Conservation (phyloP, 92 coral and sea anemone species). For the Scolanthus callimorphus region DNA sequence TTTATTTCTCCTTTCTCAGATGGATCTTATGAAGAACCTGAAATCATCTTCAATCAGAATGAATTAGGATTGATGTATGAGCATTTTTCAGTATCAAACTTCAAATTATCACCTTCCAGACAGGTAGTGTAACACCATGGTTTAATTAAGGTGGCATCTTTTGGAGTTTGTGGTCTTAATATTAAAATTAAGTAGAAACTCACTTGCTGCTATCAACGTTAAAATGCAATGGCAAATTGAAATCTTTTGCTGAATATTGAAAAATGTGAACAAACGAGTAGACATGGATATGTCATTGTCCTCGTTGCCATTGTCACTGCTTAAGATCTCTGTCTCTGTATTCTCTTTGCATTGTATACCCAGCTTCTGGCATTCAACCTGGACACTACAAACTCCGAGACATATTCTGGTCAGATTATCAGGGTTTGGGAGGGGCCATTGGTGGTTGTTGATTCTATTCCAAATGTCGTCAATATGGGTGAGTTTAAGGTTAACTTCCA, state of each 20-base stretch:
- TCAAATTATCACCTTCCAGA: slow-evolving; percentile 89
- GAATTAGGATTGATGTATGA: slow-evolving; percentile 61
- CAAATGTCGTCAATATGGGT: slow-evolving; percentile 84
- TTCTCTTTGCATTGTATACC: too few species aligned
- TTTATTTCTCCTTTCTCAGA: slow-evolving; percentile 24
- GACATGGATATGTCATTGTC: too few species aligned
- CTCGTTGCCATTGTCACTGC: too few species aligned
- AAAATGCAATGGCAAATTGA: too few species aligned
- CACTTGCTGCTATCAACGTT: too few species aligned
- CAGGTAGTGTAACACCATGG: too few species aligned
- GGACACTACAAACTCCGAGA: slow-evolving; percentile 76
- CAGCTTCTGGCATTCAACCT: slow-evolving; percentile 76
- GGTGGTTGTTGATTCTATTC: slow-evolving; percentile 69
- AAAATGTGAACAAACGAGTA: too few species aligned
- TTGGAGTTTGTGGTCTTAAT: too few species aligned
- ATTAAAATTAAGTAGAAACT: too few species aligned
- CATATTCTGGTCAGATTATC: slow-evolving; percentile 64
- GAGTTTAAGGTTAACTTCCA: slow-evolving; percentile 12
- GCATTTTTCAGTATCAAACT: slow-evolving; percentile 57
- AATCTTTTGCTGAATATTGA: too few species aligned
- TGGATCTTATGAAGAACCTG: slow-evolving; percentile 66
- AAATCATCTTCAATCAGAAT: slow-evolving; percentile 77
- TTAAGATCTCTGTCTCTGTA: too few species aligned
- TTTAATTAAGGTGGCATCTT: too few species aligned
- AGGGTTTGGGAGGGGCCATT: slow-evolving; percentile 78